These are phyloP conservation scores for Pseudanteris insignis DNA, from an alignment of 2,888 invertebrate genomes.

Conservation along the genomic window DNA sequence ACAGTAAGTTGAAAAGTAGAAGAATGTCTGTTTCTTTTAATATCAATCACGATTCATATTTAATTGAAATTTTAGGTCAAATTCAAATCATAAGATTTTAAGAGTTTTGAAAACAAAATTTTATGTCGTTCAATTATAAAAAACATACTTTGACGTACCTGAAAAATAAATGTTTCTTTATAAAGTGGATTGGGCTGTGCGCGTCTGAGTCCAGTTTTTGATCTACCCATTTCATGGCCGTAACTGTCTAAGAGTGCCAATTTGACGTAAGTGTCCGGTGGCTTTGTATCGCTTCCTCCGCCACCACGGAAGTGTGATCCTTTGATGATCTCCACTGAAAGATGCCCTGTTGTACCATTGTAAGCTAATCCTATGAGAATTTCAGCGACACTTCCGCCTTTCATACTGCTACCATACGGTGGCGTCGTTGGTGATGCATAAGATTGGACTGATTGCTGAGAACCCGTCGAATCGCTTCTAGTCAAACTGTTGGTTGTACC, in stretches of 20 bases:
- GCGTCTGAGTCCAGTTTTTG: slow-evolving; percentile 90
- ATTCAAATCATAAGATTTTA: too few species aligned
- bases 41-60: too few species aligned
- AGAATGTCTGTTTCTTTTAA: too few species aligned
- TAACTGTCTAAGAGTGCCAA: slow-evolving; percentile 90
- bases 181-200: slow-evolving; percentile 96
- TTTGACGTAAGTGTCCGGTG: slow-evolving; percentile 94
- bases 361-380: slow-evolving; percentile 89
- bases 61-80: too few species aligned
- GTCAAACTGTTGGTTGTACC: slow-evolving; percentile 71
- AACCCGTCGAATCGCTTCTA: slow-evolving; percentile 92
- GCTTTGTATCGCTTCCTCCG: slow-evolving; percentile 68
- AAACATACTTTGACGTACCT: too few species aligned
- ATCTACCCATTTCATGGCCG: slow-evolving; percentile 91
- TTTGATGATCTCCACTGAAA: slow-evolving; percentile 90
- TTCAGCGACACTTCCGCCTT: slow-evolving; percentile 90
- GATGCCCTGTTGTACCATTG: slow-evolving; percentile 90
- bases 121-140: too few species aligned
- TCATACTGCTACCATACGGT: slow-evolving; percentile 69
- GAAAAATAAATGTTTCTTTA: slow-evolving; percentile 96
- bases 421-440: slow-evolving; percentile 62
- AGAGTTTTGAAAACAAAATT: too few species aligned
- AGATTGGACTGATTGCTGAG: slow-evolving; percentile 82
- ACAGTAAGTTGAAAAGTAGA: too few species aligned
- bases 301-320: slow-evolving; percentile 75